A percentile compares a stretch with the other conserved stretches of the same genome.
phyloP scores from a whole-genome alignment of 2,888 invertebrate genomes.

The Glomeris marginata region DNA sequence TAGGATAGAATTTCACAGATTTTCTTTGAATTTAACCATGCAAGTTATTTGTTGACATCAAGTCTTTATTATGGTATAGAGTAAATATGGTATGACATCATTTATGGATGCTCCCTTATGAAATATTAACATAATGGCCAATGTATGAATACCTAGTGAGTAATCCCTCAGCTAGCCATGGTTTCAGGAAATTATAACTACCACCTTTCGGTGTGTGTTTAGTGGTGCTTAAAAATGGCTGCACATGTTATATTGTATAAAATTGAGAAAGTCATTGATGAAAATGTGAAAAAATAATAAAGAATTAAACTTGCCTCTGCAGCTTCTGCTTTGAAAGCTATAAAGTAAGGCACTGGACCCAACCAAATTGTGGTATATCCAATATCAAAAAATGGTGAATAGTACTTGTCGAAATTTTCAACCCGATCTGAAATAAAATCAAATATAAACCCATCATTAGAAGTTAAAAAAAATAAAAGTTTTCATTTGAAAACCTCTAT shows the following conservation, averaged over 20 bases:
- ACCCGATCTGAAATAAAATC: no score
- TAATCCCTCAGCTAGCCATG: constrained; percentile 12
- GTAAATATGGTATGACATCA: background rate
- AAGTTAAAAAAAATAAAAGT: no score
- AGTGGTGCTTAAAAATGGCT: background rate
- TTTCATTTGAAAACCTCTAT: no score
- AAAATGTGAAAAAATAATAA: background rate
- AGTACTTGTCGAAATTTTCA: no score
- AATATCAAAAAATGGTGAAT: no score
- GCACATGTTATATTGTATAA: background rate
- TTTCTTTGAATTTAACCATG: no score
- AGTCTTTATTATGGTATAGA: no score
- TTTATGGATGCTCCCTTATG: background rate
- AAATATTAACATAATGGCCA: background rate
- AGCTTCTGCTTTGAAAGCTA: background rate
- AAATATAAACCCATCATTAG: no score
- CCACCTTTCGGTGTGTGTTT: constrained; percentile 3
- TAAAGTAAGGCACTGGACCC: background rate
- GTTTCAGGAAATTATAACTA: constrained; percentile 7
- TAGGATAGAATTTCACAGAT: no score
- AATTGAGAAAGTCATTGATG: background rate
- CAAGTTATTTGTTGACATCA: no score
- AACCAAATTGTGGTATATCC: background rate
- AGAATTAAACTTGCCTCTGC: background rate
- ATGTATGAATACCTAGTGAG: constrained; percentile 10